Conservation (phyloP, 1,140 invertebrate genomes). For the Ridgeia piscesae region DNA sequence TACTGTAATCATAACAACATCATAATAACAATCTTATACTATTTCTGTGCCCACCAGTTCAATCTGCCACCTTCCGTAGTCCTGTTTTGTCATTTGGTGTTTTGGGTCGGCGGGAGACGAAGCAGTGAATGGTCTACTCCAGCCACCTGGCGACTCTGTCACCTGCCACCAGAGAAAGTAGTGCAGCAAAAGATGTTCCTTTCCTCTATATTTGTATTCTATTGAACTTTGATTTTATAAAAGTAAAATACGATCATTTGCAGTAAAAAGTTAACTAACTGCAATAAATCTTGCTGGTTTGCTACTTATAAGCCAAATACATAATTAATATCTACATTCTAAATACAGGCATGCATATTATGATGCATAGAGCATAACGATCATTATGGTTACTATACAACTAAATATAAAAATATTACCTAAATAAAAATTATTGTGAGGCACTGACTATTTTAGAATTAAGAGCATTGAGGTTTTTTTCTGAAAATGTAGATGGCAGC, state of each 20-base stretch:
- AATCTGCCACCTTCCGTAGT: constrained; percentile 31
- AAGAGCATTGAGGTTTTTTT: too few species aligned
- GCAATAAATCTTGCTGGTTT: neutral
- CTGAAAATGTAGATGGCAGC: neutral
- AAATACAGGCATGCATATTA: too few species aligned
- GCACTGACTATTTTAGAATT: too few species aligned
- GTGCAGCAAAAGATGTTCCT: neutral
- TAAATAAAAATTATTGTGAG: too few species aligned
- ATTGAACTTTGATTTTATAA: neutral
- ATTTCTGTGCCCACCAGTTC: neutral
- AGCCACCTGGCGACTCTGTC: neutral
- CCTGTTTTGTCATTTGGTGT: constrained; percentile 34
- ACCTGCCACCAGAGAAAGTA: constrained; percentile 17
- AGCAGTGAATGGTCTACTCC: neutral
- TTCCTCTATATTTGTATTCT: neutral
- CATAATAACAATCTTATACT: neutral
- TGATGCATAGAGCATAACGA: too few species aligned
- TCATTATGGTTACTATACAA: too few species aligned
- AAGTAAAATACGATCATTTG: neutral
- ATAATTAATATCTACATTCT: too few species aligned
- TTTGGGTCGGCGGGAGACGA: constrained; percentile 8
- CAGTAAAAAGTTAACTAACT: neutral
- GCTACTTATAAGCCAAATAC: too few species aligned
- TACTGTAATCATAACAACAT: too few species aligned
- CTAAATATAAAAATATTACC: too few species aligned